Evolutionary conservation across 2,113 vertebrate genomes (phyloP), one percentile per base, ranked within the genome.

Genomic region (Pedetes capensis): DNA sequence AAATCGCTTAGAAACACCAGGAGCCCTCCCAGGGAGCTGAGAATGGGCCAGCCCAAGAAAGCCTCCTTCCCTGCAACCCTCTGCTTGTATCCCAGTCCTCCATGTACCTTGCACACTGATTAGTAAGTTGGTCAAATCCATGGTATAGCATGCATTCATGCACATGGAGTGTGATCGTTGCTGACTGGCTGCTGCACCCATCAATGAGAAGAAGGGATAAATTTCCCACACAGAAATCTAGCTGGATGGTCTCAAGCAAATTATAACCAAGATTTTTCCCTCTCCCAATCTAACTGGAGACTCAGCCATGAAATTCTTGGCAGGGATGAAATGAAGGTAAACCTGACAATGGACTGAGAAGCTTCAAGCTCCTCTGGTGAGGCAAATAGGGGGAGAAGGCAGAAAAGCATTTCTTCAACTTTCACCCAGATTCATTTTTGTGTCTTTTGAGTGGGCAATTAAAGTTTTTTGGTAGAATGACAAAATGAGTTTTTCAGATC

Each of bases 401-500:
- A 92, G 39, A 49, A 51, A 75, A 22, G 5, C 23, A 72, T 34
- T 64, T 92, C 81, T 23, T 85, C 66, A 42, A 8, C 42, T 63
- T 59, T 83, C 0, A 0, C 82, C 63, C 42, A 64, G 59, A 88
- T 29, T 42, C 44, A 92, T 89, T 95, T 96, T 78, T 82, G n/a
- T 89, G 22, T 72, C 80, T 93, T 96, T 92, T 86, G 84, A 92
- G 87, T 89, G 91, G 63, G 69, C 88, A 83, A 32, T 29, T 94
- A 22, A 75, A 85, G 25, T 10, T 55, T 90, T 95, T 39, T 87
- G 74, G 53, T 94, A 78, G 95, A 89, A 39, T 80, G 93, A 91
- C 74, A 89, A 94, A 87, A 93, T 44, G 44, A 87, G 37, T 47
- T 84, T 97, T 94, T 96, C 64, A 78, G 55, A 83, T 95, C 39